These are phyloP conservation scores for Pavo muticus DNA, from an alignment of 2,113 vertebrate species.

Conservation along the genomic window DNA sequence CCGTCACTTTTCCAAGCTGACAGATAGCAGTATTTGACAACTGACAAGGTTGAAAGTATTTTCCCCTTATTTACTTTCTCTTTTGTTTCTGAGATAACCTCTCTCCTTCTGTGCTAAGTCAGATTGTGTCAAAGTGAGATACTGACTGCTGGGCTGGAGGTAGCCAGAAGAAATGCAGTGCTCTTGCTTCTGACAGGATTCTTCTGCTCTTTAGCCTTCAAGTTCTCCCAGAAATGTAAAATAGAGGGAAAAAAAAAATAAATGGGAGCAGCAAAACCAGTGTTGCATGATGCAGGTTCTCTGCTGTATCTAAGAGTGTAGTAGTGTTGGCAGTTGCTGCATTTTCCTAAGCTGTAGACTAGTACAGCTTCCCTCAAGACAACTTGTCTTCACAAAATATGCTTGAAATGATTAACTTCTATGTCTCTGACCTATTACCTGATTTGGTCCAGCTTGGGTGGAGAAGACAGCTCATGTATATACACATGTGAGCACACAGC, in stretches of 20 bases:
- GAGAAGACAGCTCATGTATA: neutral
- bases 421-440: neutral
- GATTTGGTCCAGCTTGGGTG: neutral
- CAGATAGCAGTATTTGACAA: neutral
- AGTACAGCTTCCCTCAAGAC: neutral
- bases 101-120: neutral
- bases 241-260: neutral
- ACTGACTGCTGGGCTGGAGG: neutral
- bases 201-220: neutral
- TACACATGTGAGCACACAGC: neutral
- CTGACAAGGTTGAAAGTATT: neutral
- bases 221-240: neutral
- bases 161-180: neutral
- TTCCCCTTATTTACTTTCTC: neutral
- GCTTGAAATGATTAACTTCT: neutral
- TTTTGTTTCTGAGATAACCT: neutral
- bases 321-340: neutral
- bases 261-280: neutral
- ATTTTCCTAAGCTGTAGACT: neutral
- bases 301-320: neutral
- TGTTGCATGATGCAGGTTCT: neutral
- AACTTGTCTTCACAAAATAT: neutral
- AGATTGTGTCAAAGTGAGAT: neutral
- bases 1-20: neutral
- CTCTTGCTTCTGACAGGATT: neutral